phyloP scores from a whole-genome alignment of 2,797 vertebrate genomes.

The Naso thynnoides region DNA sequence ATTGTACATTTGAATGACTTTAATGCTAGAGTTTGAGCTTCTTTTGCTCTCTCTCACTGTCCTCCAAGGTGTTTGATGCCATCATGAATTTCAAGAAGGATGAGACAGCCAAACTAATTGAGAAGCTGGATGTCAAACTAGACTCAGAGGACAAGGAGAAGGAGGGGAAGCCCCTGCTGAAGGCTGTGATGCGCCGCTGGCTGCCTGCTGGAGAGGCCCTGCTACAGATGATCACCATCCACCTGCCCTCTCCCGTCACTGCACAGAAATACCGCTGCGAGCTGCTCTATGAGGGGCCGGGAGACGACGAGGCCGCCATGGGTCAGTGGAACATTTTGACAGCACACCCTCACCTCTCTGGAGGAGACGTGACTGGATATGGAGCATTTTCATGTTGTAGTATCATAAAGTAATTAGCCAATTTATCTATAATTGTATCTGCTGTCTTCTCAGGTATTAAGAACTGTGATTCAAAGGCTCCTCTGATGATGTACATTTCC shows the following conservation, averaged over 20 bases:
- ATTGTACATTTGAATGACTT: neutral
- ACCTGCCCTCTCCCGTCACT: slow-evolving; percentile 94
- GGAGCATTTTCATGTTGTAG: neutral
- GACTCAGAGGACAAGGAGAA: slow-evolving; percentile 93
- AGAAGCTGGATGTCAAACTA: slow-evolving; percentile 94
- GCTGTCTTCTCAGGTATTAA: slow-evolving; percentile 88
- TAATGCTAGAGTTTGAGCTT: neutral
- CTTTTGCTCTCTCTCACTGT: slow-evolving; percentile 1
- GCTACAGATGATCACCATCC: slow-evolving; percentile 98
- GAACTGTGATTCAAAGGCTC: slow-evolving; percentile 96
- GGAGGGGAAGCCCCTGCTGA: slow-evolving; percentile 93
- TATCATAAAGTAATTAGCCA: neutral
- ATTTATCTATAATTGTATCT: slow-evolving; percentile 1
- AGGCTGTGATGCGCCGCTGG: slow-evolving; percentile 97
- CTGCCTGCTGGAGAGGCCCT: slow-evolving; percentile 94
- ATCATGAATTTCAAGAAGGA: slow-evolving; percentile 98
- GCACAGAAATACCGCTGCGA: slow-evolving; percentile 96
- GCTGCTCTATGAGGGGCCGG: slow-evolving; percentile 95
- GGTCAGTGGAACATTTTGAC: slow-evolving; percentile 78
- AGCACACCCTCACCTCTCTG: neutral
- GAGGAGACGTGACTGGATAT: neutral
- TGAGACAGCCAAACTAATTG: slow-evolving; percentile 90
- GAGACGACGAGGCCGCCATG: slow-evolving; percentile 95
- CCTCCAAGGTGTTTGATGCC: slow-evolving; percentile 91
- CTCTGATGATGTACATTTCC: slow-evolving; percentile 98